Percentiles rank a stretch among this genome's conserved stretches.
These are phyloP conservation scores for Dinothrombium tinctorium DNA, from an alignment of 1,140 invertebrate genomes.

Conservation along the genomic window DNA sequence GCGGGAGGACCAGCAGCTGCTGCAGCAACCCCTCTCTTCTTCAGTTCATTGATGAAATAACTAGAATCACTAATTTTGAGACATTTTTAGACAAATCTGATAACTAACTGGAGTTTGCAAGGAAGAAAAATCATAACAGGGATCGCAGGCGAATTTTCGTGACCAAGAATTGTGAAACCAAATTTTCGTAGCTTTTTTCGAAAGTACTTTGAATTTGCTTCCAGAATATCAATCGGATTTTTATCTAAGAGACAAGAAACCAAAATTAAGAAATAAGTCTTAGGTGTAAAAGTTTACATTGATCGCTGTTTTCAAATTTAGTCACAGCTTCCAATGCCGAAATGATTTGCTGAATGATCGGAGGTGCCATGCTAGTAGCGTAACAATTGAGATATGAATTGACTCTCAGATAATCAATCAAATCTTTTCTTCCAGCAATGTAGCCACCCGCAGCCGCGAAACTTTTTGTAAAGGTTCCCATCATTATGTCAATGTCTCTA, in stretches of 20 bases:
- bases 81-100: no score
- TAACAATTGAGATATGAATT: conserved; percentile 68
- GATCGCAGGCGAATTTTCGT: conserved; percentile 86
- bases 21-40: conserved; percentile 54
- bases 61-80: no score
- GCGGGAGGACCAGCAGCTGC: conserved; percentile 96
- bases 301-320: no score
- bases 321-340: conserved; percentile 21
- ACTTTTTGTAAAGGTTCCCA: conserved; percentile 88
- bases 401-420: conserved; percentile 54
- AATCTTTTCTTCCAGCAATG: conserved; percentile 54
- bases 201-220: conserved; percentile 71
- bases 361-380: conserved; percentile 66
- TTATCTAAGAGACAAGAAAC: no score
- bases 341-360: conserved; percentile 77
- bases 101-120: conserved; percentile 46
- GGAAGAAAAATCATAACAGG: conserved; percentile 83
- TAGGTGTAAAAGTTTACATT: no score
- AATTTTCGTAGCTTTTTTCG: conserved; percentile 58
- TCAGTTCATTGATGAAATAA: conserved; percentile 55
- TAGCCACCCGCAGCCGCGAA: conserved; percentile 92
- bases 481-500: conserved; percentile 74
- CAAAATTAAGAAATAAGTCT: no score
- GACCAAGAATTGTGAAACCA: conserved; percentile 87
- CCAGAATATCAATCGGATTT: conserved; percentile 45